Evolutionary conservation across 2,797 vertebrate genomes (phyloP).

Genomic region (Rousettus madagascariensis): DNA sequence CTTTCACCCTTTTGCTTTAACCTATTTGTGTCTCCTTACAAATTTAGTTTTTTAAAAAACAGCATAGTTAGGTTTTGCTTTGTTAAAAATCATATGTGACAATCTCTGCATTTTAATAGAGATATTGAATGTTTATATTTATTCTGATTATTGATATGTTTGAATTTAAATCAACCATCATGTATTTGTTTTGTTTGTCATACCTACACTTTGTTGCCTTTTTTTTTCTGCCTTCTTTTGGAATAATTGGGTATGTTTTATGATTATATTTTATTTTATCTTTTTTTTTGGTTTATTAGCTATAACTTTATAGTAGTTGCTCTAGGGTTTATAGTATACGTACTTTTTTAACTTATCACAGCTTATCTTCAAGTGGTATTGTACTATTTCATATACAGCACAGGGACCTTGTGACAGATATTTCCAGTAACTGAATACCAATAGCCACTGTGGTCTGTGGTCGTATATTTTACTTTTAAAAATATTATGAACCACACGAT

Average conservation of each 20-base stretch:
- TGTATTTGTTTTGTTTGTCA: constrained; percentile 10
- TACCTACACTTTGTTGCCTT: background rate
- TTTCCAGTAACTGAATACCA: background rate
- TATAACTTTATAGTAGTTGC: background rate
- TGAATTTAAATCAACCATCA: background rate
- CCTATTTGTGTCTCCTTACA: background rate
- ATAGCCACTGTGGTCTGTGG: background rate
- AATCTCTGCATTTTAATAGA: background rate
- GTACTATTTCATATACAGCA: background rate
- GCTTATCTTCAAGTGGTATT: background rate
- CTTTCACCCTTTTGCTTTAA: background rate
- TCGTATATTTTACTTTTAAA: background rate
- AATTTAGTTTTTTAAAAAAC: background rate
- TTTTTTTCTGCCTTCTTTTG: constrained; percentile 28
- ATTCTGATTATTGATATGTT: background rate
- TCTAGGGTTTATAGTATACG: background rate
- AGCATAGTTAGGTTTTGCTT: background rate
- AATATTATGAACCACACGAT: background rate
- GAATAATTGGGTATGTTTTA: constrained; percentile 44
- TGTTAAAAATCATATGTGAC: background rate
- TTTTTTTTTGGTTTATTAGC: constrained; percentile 25
- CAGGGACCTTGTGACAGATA: background rate
- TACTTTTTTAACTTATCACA: background rate
- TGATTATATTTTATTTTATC: constrained; percentile 18
- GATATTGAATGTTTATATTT: background rate